phyloP scores from a whole-genome alignment of 1,140 invertebrate species.

The Drepana arcuata region DNA sequence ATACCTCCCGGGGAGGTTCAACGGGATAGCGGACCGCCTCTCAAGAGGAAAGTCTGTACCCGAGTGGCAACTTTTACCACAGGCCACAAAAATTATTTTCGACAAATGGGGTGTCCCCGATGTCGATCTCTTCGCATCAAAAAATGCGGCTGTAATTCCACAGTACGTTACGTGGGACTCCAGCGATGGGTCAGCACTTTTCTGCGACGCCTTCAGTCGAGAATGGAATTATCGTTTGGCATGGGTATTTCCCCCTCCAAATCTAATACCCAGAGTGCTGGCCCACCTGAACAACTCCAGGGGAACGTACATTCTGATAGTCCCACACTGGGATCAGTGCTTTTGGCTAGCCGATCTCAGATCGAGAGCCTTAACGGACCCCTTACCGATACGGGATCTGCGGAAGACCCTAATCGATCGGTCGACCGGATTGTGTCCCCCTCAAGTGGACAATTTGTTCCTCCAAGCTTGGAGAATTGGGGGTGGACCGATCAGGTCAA shows the following conservation, averaged over 20 bases:
- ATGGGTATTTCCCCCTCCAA: slow-evolving; percentile 42
- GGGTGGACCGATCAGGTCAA: too few relatives aligned
- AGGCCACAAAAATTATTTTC: slow-evolving; percentile 6
- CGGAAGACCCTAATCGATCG: too few relatives aligned
- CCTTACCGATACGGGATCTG: too few relatives aligned
- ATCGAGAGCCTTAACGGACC: too few relatives aligned
- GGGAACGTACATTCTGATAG: too few relatives aligned
- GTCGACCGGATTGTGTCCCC: too few relatives aligned
- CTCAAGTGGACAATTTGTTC: too few relatives aligned
- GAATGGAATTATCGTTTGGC: slow-evolving; percentile 34
- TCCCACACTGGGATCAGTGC: too few relatives aligned
- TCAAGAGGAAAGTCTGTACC: not conserved
- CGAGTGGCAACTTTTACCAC: not conserved
- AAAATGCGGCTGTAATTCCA: not conserved
- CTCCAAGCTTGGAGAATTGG: too few relatives aligned
- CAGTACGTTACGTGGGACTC: slow-evolving; percentile 1
- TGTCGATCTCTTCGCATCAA: slow-evolving; percentile 2
- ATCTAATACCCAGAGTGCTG: slow-evolving; percentile 18
- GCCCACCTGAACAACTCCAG: slow-evolving; percentile 10
- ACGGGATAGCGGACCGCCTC: slow-evolving; percentile 5
- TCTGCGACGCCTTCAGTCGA: slow-evolving; percentile 29
- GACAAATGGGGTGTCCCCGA: not conserved
- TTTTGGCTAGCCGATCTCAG: too few relatives aligned
- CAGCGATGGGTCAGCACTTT: slow-evolving; percentile 1
- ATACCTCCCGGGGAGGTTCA: slow-evolving; percentile 15